Evolutionary conservation across 1,140 invertebrate species (phyloP).

Genomic region (Aphidius ervi): DNA sequence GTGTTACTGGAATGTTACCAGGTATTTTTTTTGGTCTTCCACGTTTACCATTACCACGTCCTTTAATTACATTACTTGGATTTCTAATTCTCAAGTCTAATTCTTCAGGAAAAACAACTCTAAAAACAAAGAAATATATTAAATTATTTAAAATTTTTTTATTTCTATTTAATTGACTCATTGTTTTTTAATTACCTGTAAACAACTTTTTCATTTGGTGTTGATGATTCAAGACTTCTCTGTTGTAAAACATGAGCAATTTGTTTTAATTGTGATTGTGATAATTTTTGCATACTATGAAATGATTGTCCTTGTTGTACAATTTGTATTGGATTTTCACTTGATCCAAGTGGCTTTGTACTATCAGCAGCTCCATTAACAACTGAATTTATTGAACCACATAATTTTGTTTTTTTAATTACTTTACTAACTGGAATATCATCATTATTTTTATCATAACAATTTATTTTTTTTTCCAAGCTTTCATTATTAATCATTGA

Average conservation of each 20-base stretch:
- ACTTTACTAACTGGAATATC: background rate
- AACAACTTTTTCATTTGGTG: constrained; percentile 57
- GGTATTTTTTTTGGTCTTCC: constrained; percentile 46
- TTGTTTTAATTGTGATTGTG: constrained; percentile 59
- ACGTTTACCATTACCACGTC: constrained; percentile 40
- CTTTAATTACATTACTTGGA: constrained; percentile 31
- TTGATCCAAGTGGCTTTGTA: constrained; percentile 54
- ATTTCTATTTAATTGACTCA: too few species aligned
- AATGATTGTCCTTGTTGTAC: constrained; percentile 59
- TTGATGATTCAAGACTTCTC: constrained; percentile 42
- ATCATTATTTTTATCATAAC: too few species aligned
- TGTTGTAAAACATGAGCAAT: constrained; percentile 61
- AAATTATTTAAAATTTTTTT: background rate
- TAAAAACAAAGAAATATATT: constrained; percentile 22
- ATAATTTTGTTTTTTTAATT: constrained; percentile 16
- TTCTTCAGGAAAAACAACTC: constrained; percentile 52
- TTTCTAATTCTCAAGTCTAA: constrained; percentile 37
- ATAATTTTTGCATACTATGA: constrained; percentile 58
- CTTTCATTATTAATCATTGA: constrained; percentile 16
- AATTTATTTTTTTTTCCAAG: background rate
- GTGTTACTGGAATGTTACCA: constrained; percentile 26
- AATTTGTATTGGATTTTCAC: constrained; percentile 63
- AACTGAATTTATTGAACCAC: constrained; percentile 15
- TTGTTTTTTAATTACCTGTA: constrained; percentile 47
- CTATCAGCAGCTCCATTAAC: constrained; percentile 24